Base-by-base conservation (phyloP, 1,140 invertebrate genomes). In the Drosophila lacteicornis region DNA sequence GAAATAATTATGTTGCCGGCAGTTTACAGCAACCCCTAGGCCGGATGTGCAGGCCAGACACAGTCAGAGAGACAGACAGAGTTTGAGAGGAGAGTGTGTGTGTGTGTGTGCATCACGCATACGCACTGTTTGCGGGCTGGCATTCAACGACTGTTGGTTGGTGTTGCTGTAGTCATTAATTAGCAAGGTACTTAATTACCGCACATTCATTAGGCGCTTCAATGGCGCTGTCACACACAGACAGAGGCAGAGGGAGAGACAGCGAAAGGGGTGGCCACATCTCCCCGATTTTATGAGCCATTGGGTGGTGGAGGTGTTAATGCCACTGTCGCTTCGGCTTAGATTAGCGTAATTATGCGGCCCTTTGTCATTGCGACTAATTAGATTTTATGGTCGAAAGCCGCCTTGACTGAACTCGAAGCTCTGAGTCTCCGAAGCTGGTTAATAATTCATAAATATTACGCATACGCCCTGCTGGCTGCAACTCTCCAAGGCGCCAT, bases 121-220 rank as follows among this genome's bases (percentile, higher is more conserved):
- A 87, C 85, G 85, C 80, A 90, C 59, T 73, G 81, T 88, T 78
- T 80, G 68, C 78, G 47, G 69, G 38, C 62, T 43, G 61, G 46
- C 66, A 85, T 80, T 75, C 59, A 74, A 85, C 82, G 74, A 86
- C 66, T 83, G 77, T 80, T 85, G 60, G 61, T 74, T 79, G 82
- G 70, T 82, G 86, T 80, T 91, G 82, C 79, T 76, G 79, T 86
- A 85, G 85, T 79, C 91, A 92, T 92, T 92, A 92, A 92, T 92
- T 92, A 92, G 91, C 91, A 92, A 91, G 91, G 79, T 92, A 91
- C 91, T 92, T 92, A 92, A 92, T 92, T 92, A 92, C 88, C 91
- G 85, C 91, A 92, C 87, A 92, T 91, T 91, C 91, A 91, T 91
- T 92, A 90, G 91, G 75, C 77, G 85, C 82, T 78, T 91, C 88